Evolutionary conservation across 2,797 vertebrate genomes (phyloP), one percentile per base, ranked within the genome.

Genomic region (Melanogrammus aeglefinus): DNA sequence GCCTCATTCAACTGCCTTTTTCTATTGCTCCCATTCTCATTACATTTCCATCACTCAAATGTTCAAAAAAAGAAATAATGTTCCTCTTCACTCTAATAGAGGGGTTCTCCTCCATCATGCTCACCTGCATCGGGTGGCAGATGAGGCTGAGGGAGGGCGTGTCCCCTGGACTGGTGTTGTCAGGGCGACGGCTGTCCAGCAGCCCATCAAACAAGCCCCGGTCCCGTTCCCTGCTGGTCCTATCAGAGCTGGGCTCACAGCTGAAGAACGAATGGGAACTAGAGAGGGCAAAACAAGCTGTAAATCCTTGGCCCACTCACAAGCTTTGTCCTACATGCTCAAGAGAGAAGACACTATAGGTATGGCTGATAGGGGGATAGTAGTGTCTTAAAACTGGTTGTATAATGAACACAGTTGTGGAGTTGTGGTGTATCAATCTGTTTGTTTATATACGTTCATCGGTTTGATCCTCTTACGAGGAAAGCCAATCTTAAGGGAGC

Each of bases 201-300:
- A 93, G 92, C 29, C 95, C 94, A 0, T 98, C 96, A 63, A 93
- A 90, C 47, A 88, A 77, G 73, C 93, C 90, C 73, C 91, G 88
- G 86, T 95, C 73, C 47, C 87, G 77, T 72, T 93, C 90, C 73
- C 91, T 88, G 87, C 95, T 73, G 82, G 88, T 88, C 78, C 8
- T 88, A 57, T 90, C 88, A 7, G 83, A 86, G 35, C n/a, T 66
- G 57, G 94, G 93, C 0, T 91, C 85, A 0, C 94, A 91, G 24
- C 93, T 95, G 87, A 97, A 93, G 88, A 99, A 98, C 0, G 97
- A 99, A 81, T 96, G 96, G 36, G 97, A 97, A 80, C 97, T 99
- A 93, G 24, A 72, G 74, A 7, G 78, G 80, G 51, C 78, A 73
- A 38, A 31, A 73, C 33, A 38, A 33, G 70, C 8, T 2, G 14